Base-by-base conservation (phyloP, 2,888 invertebrate species). In the Junonia oenone region DNA sequence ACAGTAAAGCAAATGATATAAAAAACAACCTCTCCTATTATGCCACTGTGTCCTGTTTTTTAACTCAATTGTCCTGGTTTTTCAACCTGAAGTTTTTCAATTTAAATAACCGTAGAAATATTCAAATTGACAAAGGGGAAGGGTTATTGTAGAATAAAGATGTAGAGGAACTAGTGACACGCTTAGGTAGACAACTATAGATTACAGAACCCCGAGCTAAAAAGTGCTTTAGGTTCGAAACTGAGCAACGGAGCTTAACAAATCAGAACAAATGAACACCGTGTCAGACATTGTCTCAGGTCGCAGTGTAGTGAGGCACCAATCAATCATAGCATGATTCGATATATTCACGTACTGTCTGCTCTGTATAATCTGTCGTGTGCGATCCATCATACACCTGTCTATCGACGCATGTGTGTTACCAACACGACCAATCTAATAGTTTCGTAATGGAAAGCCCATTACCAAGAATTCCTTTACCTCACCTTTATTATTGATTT, bases 211-310 rank as follows among this genome's bases (percentile, higher is more conserved):
- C 11, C 11, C 8, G 8, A 29, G 11, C 29, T 2, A 5, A 26
- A 26, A 26, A 26, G 6, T n/a, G 26, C 13, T 47, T 31, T 22
- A 19, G 14, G 46, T 26, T 13, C 11, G 29, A 22, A 17, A 15
- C 1, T 53, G 38, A 38, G 22, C 38, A 47, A 19, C 31, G 13
- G n/a, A 6, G 31, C 9, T 47, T 40, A 45, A 35, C 31, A 45
- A 83, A 81, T 83, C 78, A 78, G 75, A 77, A 81, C 82, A 83
- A 81, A 81, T 81, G 78, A 80, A 75, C 78, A 76, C 69, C 72
- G 73, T 78, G 80, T 82, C 74, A 19, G 33, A 47, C 45, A 56
- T 56, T 52, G 48, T 56, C 48, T 47, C 38, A 47, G 47, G 14
- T 55, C 54, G 35, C 33, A 45, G 51, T 45, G 45, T 47, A 45